Percentiles rank a stretch among this genome's conserved stretches.
These are phyloP conservation scores for Camponotus floridanus DNA, from an alignment of 1,140 invertebrate genomes.

Conservation along the genomic window DNA sequence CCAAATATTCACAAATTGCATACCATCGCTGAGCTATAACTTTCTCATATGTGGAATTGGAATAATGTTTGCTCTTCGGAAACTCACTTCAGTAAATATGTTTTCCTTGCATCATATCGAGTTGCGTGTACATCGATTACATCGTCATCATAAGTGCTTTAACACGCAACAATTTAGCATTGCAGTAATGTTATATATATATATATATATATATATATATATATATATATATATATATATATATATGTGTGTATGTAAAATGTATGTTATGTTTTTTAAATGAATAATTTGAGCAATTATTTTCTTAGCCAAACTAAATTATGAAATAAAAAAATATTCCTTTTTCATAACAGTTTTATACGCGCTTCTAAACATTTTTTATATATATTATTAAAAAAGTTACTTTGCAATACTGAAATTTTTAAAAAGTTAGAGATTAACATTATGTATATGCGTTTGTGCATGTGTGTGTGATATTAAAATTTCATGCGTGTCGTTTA, in stretches of 20 bases:
- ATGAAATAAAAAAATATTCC: not conserved
- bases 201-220: too few relatives aligned
- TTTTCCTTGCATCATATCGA: conserved; percentile 54
- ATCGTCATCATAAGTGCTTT: conserved; percentile 48
- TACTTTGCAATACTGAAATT: not conserved
- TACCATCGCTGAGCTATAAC: conserved; percentile 3
- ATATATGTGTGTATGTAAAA: not conserved
- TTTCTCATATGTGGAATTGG: conserved; percentile 14
- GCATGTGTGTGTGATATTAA: too few relatives aligned
- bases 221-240: too few relatives aligned
- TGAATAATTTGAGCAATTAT: not conserved
- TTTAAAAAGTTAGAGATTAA: not conserved
- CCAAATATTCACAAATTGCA: conserved; percentile 34
- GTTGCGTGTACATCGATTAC: conserved; percentile 45
- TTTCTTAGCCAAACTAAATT: not conserved
- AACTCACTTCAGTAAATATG: conserved; percentile 47
- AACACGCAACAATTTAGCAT: conserved; percentile 43
- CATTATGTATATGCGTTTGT: not conserved
- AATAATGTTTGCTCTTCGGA: conserved; percentile 53
- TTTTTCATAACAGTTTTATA: not conserved
- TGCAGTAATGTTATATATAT: not conserved
- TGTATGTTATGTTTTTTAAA: not conserved
- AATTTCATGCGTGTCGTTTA: not conserved
- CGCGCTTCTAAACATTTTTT: not conserved
- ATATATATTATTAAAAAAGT: not conserved